Evolutionary conservation across 2,113 vertebrate species (phyloP).

Genomic region (Thryonomys swinderianus): DNA sequence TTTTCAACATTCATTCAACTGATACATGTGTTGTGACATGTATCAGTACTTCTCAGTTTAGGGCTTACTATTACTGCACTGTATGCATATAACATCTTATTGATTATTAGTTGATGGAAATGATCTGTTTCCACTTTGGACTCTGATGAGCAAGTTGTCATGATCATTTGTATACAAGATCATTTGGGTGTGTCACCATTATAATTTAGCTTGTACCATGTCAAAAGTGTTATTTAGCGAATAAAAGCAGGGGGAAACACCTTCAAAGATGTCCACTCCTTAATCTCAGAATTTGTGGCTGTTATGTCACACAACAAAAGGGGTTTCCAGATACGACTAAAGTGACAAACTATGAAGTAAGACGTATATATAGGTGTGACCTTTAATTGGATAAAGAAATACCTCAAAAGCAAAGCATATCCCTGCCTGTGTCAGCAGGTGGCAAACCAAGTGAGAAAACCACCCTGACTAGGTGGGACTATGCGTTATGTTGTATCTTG

Average conservation of each 20-base stretch:
- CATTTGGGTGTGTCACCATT: neutral
- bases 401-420: neutral
- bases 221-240: neutral
- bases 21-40: neutral
- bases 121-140: neutral
- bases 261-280: neutral
- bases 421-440: neutral
- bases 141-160: neutral
- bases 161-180: neutral
- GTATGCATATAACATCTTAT: neutral
- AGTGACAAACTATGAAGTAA: neutral
- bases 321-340: neutral
- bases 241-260: neutral
- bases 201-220: neutral
- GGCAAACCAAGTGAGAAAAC: neutral
- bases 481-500: neutral
- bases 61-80: neutral
- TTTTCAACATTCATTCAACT: neutral
- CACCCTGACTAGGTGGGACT: neutral
- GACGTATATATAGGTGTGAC: neutral
- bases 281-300: neutral
- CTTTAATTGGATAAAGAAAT: neutral
- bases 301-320: neutral
- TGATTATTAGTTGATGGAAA: neutral
- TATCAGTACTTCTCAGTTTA: neutral